Percentiles rank a stretch among this genome's conserved stretches.
Conservation (phyloP, 1,140 invertebrate genomes). For the Drosophila kepulauana region DNA sequence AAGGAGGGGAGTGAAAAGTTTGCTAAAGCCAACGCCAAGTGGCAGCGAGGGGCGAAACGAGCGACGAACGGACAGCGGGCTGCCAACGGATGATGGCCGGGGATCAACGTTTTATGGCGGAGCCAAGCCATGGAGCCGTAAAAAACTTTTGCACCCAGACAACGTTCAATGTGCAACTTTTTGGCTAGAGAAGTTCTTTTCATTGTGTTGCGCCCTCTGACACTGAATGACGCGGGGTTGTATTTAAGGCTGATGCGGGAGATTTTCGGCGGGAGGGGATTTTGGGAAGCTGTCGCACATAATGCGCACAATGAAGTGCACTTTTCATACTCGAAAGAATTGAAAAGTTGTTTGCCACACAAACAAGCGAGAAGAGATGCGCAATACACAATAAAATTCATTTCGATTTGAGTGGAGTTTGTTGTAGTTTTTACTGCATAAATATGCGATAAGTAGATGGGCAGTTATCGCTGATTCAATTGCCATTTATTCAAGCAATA, state of each 20-base stretch:
- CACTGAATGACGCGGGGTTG: constrained; percentile 52
- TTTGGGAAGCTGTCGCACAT: constrained; percentile 65
- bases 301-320: constrained; percentile 84
- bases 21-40: constrained; percentile 49
- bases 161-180: constrained; percentile 50
- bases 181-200: constrained; percentile 73
- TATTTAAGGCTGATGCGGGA: neutral
- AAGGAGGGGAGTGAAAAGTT: constrained; percentile 48
- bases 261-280: neutral
- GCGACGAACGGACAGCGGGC: neutral
- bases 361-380: constrained; percentile 18
- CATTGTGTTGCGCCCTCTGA: constrained; percentile 69
- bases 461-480: neutral
- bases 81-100: constrained; percentile 74
- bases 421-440: constrained; percentile 21
- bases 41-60: constrained; percentile 5
- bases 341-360: constrained; percentile 75
- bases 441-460: constrained; percentile 42
- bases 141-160: constrained; percentile 48
- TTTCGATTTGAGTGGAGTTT: constrained; percentile 15
- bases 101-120: constrained; percentile 70
- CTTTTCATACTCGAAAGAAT: constrained; percentile 77
- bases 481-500: neutral
- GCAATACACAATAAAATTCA: neutral
- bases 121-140: constrained; percentile 37